Percentiles rank a stretch among this genome's conserved stretches.
Evolutionary conservation across 2,113 vertebrate genomes (phyloP).

Genomic region (Colius striatus): DNA sequence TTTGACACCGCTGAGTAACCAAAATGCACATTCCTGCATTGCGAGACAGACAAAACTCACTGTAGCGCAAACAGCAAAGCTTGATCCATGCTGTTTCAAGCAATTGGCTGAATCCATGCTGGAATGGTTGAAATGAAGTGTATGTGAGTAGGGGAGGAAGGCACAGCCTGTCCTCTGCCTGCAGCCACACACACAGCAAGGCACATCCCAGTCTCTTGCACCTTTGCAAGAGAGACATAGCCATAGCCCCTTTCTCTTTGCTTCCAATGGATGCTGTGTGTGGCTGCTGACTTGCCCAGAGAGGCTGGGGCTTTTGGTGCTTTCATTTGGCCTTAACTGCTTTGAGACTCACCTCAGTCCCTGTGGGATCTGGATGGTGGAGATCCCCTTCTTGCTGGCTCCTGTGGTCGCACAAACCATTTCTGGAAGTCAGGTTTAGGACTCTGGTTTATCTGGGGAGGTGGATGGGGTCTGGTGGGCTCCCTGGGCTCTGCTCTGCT

Average conservation of each 20-base stretch:
- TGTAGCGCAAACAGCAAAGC: neutral
- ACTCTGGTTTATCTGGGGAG: neutral
- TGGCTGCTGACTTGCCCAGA: no score
- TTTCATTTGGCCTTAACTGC: no score
- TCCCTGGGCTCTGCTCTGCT: neutral
- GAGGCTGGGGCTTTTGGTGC: no score
- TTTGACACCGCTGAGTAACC: neutral
- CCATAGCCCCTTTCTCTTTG: no score
- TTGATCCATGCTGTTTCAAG: rapidly evolving
- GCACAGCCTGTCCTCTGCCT: neutral
- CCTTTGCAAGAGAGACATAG: no score
- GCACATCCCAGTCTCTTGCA: neutral
- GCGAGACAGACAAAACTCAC: neutral
- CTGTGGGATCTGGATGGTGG: no score
- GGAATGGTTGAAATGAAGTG: no score
- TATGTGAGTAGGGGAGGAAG: neutral
- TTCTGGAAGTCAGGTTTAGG: neutral
- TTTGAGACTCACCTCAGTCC: no score
- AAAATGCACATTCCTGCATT: rapidly evolving
- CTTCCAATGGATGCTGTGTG: no score
- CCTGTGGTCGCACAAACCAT: no score
- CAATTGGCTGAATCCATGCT: neutral
- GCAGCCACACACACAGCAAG: neutral
- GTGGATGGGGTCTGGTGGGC: rapidly evolving
- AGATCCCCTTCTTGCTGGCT: no score